Percentiles rank a stretch among this genome's conserved stretches.
phyloP scores from a whole-genome alignment of 1,140 invertebrate genomes.

The Doryteuthis pealeii region DNA sequence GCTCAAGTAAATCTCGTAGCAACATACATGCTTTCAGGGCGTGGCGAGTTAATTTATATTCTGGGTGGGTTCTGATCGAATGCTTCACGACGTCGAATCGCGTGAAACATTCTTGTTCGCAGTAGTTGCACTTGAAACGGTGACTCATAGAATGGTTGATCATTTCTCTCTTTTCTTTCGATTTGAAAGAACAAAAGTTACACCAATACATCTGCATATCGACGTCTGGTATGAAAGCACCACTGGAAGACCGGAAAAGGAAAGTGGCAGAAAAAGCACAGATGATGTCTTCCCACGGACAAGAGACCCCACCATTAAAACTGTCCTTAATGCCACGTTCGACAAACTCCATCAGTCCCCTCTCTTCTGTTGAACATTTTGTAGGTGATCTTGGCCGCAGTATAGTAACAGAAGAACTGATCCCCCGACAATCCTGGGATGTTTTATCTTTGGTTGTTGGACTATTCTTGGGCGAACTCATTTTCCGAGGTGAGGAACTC shows the following conservation, averaged over 20 bases:
- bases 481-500: background rate
- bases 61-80: background rate
- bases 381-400: background rate
- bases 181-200: background rate
- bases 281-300: background rate
- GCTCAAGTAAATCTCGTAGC: background rate
- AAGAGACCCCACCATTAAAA: background rate
- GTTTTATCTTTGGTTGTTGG: background rate
- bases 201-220: conserved; percentile 3
- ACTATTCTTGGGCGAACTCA: background rate
- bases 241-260: background rate
- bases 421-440: background rate
- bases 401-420: background rate
- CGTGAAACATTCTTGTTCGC: background rate
- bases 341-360: background rate
- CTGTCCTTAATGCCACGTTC: background rate
- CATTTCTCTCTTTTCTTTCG: background rate
- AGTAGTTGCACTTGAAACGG: conserved; percentile 3
- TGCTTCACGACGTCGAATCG: background rate
- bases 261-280: background rate
- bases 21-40: background rate
- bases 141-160: background rate
- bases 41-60: background rate
- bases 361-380: background rate
- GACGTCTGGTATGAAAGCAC: background rate